Evolutionary conservation across 1,140 invertebrate species (phyloP).

Genomic region (Centruroides sculpturatus): DNA sequence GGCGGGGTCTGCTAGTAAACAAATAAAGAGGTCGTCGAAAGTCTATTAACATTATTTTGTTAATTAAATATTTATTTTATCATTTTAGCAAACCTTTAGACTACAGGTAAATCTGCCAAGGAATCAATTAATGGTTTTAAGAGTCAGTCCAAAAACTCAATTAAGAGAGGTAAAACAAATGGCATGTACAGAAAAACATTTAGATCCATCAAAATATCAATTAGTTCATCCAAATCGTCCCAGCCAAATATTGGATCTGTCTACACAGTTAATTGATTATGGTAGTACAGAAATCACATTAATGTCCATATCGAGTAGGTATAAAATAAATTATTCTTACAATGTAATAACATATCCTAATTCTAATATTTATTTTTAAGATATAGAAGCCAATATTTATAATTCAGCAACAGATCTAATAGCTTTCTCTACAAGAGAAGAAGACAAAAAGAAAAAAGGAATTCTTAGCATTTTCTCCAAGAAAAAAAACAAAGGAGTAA

Average conservation of each 20-base stretch:
- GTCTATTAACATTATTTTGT: too few relatives aligned
- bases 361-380: neutral
- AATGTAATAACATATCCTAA: too few relatives aligned
- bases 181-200: slow-evolving; percentile 61
- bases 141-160: slow-evolving; percentile 48
- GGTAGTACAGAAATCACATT: slow-evolving; percentile 16
- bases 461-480: neutral
- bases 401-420: slow-evolving; percentile 13
- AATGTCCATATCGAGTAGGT: slow-evolving; percentile 14
- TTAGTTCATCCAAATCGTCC: slow-evolving; percentile 28
- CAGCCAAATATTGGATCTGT: slow-evolving; percentile 3
- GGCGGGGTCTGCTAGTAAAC: too few relatives aligned
- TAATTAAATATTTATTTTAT: neutral
- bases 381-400: slow-evolving; percentile 9
- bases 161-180: slow-evolving; percentile 49
- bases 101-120: slow-evolving; percentile 62
- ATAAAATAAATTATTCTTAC: neutral
- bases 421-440: slow-evolving; percentile 4
- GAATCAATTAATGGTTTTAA: slow-evolving; percentile 60
- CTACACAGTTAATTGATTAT: slow-evolving; percentile 14
- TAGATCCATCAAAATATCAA: slow-evolving; percentile 57
- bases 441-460: slow-evolving; percentile 4
- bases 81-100: slow-evolving; percentile 45
- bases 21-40: too few relatives aligned
- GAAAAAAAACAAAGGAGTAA: neutral